Evolutionary conservation across 2,888 invertebrate species (phyloP).

Genomic region (Amphipoea lucens): DNA sequence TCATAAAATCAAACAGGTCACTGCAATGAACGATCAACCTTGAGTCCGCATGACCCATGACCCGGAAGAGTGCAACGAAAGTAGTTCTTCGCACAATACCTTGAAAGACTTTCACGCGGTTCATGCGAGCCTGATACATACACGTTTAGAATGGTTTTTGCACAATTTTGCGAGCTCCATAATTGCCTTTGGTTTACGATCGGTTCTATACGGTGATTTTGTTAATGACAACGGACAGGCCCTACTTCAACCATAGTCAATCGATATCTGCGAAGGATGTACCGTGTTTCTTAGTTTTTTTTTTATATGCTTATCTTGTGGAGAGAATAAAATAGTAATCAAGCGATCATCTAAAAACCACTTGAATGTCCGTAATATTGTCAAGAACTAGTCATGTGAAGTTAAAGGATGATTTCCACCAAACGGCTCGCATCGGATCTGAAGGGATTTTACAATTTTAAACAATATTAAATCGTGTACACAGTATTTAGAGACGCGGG

Average conservation of each 20-base stretch:
- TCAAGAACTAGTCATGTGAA: not conserved
- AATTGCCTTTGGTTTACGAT: conserved; percentile 57
- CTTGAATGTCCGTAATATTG: not conserved
- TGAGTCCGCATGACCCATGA: conserved; percentile 73
- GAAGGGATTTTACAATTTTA: too few relatives aligned
- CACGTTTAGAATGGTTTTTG: conserved; percentile 53
- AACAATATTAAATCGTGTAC: too few relatives aligned
- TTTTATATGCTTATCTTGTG: not conserved
- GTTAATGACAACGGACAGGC: conserved; percentile 5
- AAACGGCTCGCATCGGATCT: too few relatives aligned
- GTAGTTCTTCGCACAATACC: conserved; percentile 78
- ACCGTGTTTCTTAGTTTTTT: not conserved
- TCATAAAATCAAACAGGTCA: conserved; percentile 80
- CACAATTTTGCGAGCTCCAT: conserved; percentile 49
- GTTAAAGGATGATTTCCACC: too few relatives aligned
- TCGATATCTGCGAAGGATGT: not conserved
- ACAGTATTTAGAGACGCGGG: too few relatives aligned
- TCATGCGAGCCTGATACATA: conserved; percentile 78
- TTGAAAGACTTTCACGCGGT: conserved; percentile 78
- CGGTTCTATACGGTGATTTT: conserved; percentile 46
- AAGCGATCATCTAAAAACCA: not conserved
- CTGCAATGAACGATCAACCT: conserved; percentile 72
- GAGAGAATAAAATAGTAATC: not conserved
- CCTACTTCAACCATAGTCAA: not conserved
- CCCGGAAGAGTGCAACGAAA: conserved; percentile 80